Percentiles rank a stretch among this genome's conserved stretches.
phyloP scores from a whole-genome alignment of 2,888 invertebrate species.

The Lutraria lutraria region DNA sequence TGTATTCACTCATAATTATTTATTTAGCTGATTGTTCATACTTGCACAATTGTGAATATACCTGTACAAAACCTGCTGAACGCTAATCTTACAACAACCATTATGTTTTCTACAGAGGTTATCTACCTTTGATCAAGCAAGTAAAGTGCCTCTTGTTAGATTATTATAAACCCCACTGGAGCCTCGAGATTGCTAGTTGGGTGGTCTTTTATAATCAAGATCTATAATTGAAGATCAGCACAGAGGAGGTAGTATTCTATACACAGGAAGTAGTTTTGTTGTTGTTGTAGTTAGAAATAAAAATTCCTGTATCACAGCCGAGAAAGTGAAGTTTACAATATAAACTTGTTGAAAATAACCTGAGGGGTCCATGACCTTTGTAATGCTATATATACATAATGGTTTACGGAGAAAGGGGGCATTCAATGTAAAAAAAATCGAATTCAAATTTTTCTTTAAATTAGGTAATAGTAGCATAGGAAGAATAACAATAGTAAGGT shows the following conservation, averaged over 20 bases:
- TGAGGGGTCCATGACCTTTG: neutral
- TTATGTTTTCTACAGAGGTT: neutral
- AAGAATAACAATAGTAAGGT: neutral
- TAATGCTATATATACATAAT: neutral
- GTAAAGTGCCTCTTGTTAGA: slow-evolving; percentile 18
- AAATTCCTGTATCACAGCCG: neutral
- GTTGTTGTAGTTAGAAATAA: slow-evolving; percentile 1
- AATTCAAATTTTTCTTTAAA: no score
- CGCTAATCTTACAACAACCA: neutral
- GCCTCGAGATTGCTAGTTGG: slow-evolving; percentile 50
- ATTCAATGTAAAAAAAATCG: neutral
- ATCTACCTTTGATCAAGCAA: slow-evolving; percentile 24
- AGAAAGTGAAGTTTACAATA: slow-evolving; percentile 5
- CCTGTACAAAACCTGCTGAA: neutral
- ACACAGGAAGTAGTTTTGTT: slow-evolving; percentile 20
- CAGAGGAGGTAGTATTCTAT: slow-evolving; percentile 9
- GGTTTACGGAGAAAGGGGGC: neutral
- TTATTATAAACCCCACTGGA: slow-evolving; percentile 37
- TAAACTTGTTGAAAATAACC: neutral
- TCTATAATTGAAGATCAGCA: slow-evolving; percentile 51
- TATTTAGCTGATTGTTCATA: neutral
- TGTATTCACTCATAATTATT: neutral
- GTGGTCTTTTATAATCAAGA: slow-evolving; percentile 56
- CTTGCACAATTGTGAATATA: neutral
- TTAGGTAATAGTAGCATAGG: no score